These are phyloP conservation scores for Isurus oxyrinchus DNA, from an alignment of 2,113 vertebrate genomes.

Conservation along the genomic window DNA sequence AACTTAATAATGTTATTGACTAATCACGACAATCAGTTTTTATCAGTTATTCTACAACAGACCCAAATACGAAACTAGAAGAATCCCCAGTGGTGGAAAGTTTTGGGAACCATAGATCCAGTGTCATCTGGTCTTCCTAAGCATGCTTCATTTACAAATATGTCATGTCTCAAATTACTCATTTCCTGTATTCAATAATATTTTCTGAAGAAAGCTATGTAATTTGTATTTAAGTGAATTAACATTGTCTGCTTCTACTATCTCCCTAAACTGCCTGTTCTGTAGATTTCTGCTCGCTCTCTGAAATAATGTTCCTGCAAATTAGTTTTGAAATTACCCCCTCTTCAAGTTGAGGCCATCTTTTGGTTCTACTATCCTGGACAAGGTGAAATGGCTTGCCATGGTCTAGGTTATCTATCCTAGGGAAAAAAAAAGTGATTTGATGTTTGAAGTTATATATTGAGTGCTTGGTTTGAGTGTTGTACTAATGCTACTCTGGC, in stretches of 20 bases:
- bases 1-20: not conserved
- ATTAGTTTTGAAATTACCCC: not conserved
- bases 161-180: not conserved
- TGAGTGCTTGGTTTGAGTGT: too few species aligned
- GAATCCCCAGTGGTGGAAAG: not conserved
- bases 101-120: not conserved
- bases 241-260: not conserved
- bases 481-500: too few species aligned
- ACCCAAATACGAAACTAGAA: not conserved
- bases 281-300: not conserved
- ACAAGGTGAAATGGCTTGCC: not conserved
- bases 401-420: too few species aligned
- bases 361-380: not conserved
- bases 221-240: not conserved
- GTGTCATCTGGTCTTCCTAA: not conserved
- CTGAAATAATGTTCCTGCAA: not conserved
- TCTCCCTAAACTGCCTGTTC: not conserved
- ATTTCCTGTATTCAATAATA: not conserved
- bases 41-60: not conserved
- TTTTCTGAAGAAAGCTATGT: not conserved
- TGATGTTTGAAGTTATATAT: too few species aligned
- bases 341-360: not conserved
- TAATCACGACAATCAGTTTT: not conserved
- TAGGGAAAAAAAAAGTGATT: too few species aligned
- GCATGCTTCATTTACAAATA: not conserved